Base-by-base conservation (phyloP, 2,797 vertebrate genomes). In the Dicrostonyx torquatus region DNA sequence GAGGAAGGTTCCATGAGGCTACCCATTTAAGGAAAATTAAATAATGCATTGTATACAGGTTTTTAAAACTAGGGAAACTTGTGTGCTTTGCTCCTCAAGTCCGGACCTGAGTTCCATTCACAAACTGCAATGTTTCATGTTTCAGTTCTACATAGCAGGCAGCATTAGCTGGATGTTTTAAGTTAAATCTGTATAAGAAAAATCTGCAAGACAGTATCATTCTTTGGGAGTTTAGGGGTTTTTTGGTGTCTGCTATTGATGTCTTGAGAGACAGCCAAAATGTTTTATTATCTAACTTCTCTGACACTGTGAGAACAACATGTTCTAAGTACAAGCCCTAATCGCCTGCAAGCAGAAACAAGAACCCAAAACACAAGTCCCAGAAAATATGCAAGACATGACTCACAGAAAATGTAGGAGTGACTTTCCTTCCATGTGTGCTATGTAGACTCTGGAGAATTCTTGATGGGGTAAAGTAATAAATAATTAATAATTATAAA, bases 201-300 rank as follows among this genome's bases (percentile, higher is more conserved):
- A 58, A 58, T 58, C 55, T 58, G 50, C 93, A 89, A 95, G 55
- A 93, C 0, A 29, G 45, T 17, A 31, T 91, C 55, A 96, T 58
- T 94, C 96, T 87, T 73, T 96, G 85, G 31, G 97, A 97, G n/a
- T 79, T 53, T 72, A 45, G 70, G 22, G 20, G 48, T 95, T 95
- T 96, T 58, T 91, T 73, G 8, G 50, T 66, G n/a, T 20, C 58
- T 95, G 90, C 87, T 55, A 94, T 77, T 78, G 55, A 64, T 20
- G 24, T 90, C 93, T 92, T 97, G 97, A 97, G 97, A 96, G 87
- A 76, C 64, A 66, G 90, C 73, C 96, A 97, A 95, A 58, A 45
- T 92, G 76, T 20, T 96, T 20, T 75, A 34, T 87, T 93, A 96
- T 87, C 94, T 92, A 84, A 85, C 66, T 94, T 96, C 73, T 92